Percentiles rank a stretch among this genome's conserved stretches.
These are phyloP conservation scores for Cheilosia vulpina DNA, from an alignment of 2,888 invertebrate genomes.

Conservation along the genomic window DNA sequence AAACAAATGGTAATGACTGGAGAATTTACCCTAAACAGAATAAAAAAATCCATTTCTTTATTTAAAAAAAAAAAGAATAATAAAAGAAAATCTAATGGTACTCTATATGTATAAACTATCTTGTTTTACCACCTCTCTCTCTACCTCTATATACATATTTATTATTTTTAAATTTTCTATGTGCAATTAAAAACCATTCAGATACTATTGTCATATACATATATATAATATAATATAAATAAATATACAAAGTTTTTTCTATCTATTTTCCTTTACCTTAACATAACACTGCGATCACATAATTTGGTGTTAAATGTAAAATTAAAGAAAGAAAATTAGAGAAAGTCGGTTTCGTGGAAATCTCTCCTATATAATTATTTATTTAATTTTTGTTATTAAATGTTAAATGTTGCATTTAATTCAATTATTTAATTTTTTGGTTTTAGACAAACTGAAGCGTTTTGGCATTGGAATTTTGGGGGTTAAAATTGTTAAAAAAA, in stretches of 20 bases:
- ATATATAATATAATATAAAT: constrained; percentile 29
- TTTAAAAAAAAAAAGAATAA: constrained; percentile 55
- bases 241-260: constrained; percentile 49
- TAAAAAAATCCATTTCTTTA: constrained; percentile 72
- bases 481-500: constrained; percentile 67
- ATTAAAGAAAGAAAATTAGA: constrained; percentile 39
- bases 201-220: constrained; percentile 31
- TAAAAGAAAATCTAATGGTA: constrained; percentile 74
- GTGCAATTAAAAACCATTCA: constrained; percentile 53
- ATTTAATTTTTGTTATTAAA: constrained; percentile 6
- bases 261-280: constrained; percentile 56
- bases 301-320: constrained; percentile 64
- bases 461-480: constrained; percentile 82
- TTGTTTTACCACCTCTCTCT: constrained; percentile 68
- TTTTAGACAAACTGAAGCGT: constrained; percentile 76
- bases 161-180: constrained; percentile 59
- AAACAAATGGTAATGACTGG: constrained; percentile 83
- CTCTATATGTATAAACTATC: constrained; percentile 67
- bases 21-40: constrained; percentile 78
- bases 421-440: constrained; percentile 27
- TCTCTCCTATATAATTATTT: constrained; percentile 21
- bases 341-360: constrained; percentile 63
- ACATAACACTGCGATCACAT: constrained; percentile 61
- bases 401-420: constrained; percentile 27
- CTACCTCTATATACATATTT: constrained; percentile 67